Conservation (phyloP, 2,888 invertebrate genomes). For the Lissonota sp. region DNA sequence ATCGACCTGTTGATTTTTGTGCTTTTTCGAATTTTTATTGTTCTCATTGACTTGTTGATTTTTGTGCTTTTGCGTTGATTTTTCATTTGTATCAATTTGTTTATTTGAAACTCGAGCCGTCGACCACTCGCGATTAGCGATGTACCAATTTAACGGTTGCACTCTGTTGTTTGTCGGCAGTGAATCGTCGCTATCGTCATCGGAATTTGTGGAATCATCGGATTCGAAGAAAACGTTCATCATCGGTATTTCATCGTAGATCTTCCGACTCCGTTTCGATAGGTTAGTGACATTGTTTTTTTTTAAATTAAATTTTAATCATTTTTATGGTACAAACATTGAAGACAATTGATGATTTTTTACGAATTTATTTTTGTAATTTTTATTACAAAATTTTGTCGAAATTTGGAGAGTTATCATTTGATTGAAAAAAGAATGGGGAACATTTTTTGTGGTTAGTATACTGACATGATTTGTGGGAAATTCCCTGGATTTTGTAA, state of each 20-base stretch:
- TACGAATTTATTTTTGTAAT: too few species aligned
- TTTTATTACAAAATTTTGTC: too few species aligned
- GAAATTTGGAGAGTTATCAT: background rate
- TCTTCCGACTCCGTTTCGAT: slow-evolving; percentile 9
- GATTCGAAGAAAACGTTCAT: slow-evolving; percentile 34
- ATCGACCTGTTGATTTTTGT: slow-evolving; percentile 4
- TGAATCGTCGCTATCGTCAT: slow-evolving; percentile 7
- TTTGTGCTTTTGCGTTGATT: slow-evolving; percentile 7
- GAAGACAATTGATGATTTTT: too few species aligned
- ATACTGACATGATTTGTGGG: background rate
- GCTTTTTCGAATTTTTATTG: background rate
- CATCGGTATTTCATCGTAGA: slow-evolving; percentile 33
- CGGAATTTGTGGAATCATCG: slow-evolving; percentile 45
- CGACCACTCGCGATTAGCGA: slow-evolving; percentile 40
- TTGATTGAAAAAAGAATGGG: background rate
- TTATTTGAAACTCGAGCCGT: slow-evolving; percentile 10
- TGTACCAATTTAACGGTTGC: slow-evolving; percentile 47
- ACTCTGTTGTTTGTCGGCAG: background rate
- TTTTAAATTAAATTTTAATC: background rate
- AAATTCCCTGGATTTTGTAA: background rate
- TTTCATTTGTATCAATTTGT: background rate
- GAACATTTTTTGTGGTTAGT: background rate
- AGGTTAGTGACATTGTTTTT: slow-evolving; percentile 42
- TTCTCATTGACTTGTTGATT: slow-evolving; percentile 8
- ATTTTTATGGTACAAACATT: too few species aligned